These are phyloP conservation scores for Odontamblyopus rebecca DNA, from an alignment of 2,797 vertebrate species.

Conservation along the genomic window DNA sequence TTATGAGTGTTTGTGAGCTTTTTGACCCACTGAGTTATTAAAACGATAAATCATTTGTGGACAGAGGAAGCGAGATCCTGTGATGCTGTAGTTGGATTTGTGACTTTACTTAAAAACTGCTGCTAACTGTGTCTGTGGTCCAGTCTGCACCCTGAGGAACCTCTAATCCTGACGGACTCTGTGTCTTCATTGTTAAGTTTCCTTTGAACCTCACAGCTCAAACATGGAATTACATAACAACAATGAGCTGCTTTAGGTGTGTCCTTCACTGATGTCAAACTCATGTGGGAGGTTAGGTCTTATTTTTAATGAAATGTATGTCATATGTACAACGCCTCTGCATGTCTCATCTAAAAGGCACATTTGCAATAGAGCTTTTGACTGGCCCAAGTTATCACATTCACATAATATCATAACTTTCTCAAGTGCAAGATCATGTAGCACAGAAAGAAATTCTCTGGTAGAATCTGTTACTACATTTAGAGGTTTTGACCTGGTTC, in stretches of 20 bases:
- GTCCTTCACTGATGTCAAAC: not conserved
- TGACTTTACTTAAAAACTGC: not conserved
- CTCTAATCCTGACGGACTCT: constrained; percentile 15
- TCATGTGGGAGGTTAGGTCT: not conserved
- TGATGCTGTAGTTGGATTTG: constrained; percentile 1
- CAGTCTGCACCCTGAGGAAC: not conserved
- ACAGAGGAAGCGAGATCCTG: not conserved
- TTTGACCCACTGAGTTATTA: not conserved
- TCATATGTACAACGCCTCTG: not conserved
- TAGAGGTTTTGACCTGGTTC: not conserved
- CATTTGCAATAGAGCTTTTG: not conserved
- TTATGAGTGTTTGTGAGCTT: not conserved
- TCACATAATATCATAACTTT: constrained; percentile 12
- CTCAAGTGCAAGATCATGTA: constrained; percentile 1
- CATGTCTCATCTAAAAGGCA: not conserved
- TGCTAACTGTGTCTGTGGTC: no score
- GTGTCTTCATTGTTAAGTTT: constrained; percentile 39
- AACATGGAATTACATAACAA: constrained; percentile 28
- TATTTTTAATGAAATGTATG: no score
- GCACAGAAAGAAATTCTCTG: not conserved
- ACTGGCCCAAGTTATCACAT: not conserved
- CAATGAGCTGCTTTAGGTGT: constrained; percentile 2
- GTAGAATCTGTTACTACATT: not conserved
- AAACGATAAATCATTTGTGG: not conserved
- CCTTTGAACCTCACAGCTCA: constrained; percentile 26